Base-by-base conservation (phyloP, 1,140 invertebrate genomes). In the honey bee (Apis mellifera) region DNA sequence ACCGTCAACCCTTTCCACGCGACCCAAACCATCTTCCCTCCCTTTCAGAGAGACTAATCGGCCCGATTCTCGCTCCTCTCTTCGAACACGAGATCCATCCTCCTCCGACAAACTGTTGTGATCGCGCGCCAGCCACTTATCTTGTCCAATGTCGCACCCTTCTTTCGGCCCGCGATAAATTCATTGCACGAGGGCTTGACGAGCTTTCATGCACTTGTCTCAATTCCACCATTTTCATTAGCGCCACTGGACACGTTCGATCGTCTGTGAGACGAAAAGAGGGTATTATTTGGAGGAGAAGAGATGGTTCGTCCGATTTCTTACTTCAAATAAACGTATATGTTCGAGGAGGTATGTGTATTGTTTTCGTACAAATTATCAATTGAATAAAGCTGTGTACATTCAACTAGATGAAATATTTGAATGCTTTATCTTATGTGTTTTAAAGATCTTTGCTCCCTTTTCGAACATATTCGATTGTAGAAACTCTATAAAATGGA, bases 101-200 rank as follows among this genome's bases (percentile, higher is more conserved):
- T 9, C 12, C 66, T 62, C 32, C 52, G 69, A 73, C 82, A 62
- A 69, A 78, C 59, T 70, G 75, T 26, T 26, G 26, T n/a, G n/a
- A n/a, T n/a, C n/a, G n/a, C n/a, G n/a, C n/a, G n/a, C n/a, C n/a
- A n/a, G n/a, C n/a, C n/a, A n/a, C n/a, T 26, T 26, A 26, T 26
- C 78, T 80, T 81, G 82, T 74, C 59, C 71, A 71, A 13, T 42
- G 50, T n/a, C 55, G 55, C 82, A 68, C 65, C 2, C 64, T 55
- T 59, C 76, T 79, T 54, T 9, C 26, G 42, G 54, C 21, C 32
- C 68, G 75, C 82, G 70, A 84, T 84, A 84, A 84, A 84, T 84
- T 84, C 78, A 81, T 84, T 75, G 70, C 70, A 32, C n/a, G n/a
- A 5, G 0, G 3, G 71, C 12, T 65, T 50, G 82, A 84, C 77